Base-by-base conservation (phyloP, 2,888 invertebrate species). In the Matsumyia berberina region DNA sequence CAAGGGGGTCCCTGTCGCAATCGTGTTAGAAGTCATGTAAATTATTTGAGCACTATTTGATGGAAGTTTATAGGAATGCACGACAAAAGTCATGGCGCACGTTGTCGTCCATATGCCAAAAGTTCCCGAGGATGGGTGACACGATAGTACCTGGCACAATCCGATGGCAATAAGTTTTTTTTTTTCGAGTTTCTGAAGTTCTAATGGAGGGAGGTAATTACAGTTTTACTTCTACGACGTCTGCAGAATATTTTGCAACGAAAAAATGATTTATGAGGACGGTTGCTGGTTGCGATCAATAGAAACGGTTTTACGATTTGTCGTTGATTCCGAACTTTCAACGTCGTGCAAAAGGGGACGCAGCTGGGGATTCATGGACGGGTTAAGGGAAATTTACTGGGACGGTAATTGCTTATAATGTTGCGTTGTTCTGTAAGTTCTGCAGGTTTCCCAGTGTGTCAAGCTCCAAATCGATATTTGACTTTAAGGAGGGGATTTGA, bases 141-240 rank as follows among this genome's bases (percentile, higher is more conserved):
- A n/a, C n/a, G n/a, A n/a, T n/a, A 67, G 83, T 83, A 33, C 83
- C 79, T 69, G 83, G 83, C 44, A 83, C 83, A 73, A 62, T 46
- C 19, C 9, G 35, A 49, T 67, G 62, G 73, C 12, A 66, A 33
- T 72, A 29, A 64, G 37, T 66, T 64, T 33, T 57, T 44, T 66
- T 64, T 33, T 57, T 19, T 11, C 9, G 9, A 66, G 57, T 11
- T 37, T 8, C 9, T 17, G 15, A 57, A 29, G 15, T 33, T 60
- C 11, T 12, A 62, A 51, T 31, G 19, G 24, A 24, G 24, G 24
- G 11, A 53, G 12, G 29, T 17, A 42, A 39, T 66, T n/a, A n/a
- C n/a, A 55, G 42, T 67, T 67, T 42, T 73, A 11, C 46, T 35
- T 35, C 39, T 19, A 31, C 29, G 35, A 29, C 42, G 49, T 39